These are phyloP conservation scores for Palythoa heliodiscus DNA, from an alignment of 92 coral and sea anemone genomes.

Conservation along the genomic window DNA sequence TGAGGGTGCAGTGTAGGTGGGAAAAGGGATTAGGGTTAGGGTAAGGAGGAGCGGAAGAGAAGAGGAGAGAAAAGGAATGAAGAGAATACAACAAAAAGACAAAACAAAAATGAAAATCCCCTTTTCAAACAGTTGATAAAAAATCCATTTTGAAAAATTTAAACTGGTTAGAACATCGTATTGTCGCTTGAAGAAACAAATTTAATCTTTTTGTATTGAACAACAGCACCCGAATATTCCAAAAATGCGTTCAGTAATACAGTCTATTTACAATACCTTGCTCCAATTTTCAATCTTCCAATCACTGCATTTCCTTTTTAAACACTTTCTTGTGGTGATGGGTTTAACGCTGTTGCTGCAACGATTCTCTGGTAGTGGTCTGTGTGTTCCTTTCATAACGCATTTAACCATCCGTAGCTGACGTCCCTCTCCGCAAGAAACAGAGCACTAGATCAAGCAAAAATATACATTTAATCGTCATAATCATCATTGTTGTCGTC, in stretches of 20 bases:
- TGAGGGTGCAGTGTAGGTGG: no score
- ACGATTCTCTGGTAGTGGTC: slow-evolving; percentile 30
- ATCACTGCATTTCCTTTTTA: slow-evolving; percentile 9
- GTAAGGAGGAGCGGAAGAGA: no score
- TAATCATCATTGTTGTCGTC: not conserved
- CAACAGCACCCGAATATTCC: no score
- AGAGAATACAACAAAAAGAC: no score
- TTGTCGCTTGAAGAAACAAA: not conserved
- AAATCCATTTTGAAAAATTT: no score
- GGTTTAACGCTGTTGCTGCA: slow-evolving; percentile 17
- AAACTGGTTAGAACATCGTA: not conserved
- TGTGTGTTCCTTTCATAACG: slow-evolving; percentile 33
- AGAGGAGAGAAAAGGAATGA: no score
- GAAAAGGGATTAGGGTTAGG: no score
- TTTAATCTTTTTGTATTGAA: not conserved
- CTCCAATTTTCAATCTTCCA: slow-evolving; percentile 40
- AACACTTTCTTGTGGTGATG: not conserved
- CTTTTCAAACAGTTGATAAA: no score
- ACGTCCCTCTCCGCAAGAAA: slow-evolving; percentile 29
- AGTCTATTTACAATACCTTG: not conserved
- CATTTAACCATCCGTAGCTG: slow-evolving; percentile 37
- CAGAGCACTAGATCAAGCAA: slow-evolving; percentile 20
- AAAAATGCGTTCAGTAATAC: no score
- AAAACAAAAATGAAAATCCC: no score
- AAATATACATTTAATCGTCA: not conserved